These are phyloP conservation scores for Drosophila sturtevanti DNA, from an alignment of 1,140 invertebrate species.

Conservation along the genomic window DNA sequence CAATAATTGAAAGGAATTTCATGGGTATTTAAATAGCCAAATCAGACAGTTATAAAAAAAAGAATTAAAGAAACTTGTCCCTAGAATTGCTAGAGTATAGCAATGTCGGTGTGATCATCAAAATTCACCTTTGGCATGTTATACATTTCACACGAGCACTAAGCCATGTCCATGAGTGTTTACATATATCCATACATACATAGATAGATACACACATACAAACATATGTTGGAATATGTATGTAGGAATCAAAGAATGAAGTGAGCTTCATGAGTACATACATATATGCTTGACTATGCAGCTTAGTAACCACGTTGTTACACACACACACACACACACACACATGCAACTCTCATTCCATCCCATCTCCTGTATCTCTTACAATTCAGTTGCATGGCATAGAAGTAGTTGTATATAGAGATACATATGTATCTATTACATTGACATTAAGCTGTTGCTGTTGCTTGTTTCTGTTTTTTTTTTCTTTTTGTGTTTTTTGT, in stretches of 20 bases:
- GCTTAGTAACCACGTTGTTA: background rate
- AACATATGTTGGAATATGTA: background rate
- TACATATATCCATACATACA: constrained; percentile 33
- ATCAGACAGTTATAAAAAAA: no score
- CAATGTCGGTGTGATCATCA: background rate
- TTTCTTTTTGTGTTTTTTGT: constrained; percentile 1
- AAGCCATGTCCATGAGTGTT: background rate
- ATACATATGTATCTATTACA: constrained; percentile 39
- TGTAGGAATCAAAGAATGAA: constrained; percentile 14
- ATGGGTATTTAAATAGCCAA: no score
- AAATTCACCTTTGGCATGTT: background rate
- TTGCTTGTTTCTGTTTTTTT: background rate
- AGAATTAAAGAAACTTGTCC: no score
- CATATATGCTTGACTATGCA: background rate
- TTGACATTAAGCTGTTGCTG: constrained; percentile 14
- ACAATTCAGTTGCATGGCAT: constrained; percentile 21
- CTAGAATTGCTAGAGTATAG: background rate
- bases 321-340: no score
- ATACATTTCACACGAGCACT: background rate
- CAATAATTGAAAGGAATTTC: no score
- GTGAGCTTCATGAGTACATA: background rate
- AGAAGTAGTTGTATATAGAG: constrained; percentile 14
- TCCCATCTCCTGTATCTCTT: constrained; percentile 10
- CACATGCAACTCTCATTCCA: background rate
- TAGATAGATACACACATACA: background rate